Evolutionary conservation across 2,888 invertebrate species (phyloP), one percentile per base, ranked within the genome.

Genomic region (Brachynemurus nebulosus): DNA sequence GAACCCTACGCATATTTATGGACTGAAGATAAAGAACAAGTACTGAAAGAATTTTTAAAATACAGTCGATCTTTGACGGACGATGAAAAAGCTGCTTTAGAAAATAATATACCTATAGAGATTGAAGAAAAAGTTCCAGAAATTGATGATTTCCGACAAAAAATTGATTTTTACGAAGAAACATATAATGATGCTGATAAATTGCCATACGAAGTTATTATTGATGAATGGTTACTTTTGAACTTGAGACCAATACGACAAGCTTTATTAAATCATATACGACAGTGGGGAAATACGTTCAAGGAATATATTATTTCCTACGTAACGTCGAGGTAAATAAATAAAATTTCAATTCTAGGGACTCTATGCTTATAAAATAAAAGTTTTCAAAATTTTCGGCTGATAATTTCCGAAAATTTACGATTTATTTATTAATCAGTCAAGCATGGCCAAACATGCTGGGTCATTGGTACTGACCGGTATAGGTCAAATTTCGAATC

Each of bases 241-340:
- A 82, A 92, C 55, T 67, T 86, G 39, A 74, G 73, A 46, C 79
- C 84, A 0, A 78, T 95, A 52, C 85, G 90, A 54, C 83, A 84
- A 55, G 76, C 79, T 1, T 76, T 95, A 14, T 71, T 92, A 50
- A 86, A 86, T 59, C 78, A 78, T 18, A 78, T 91, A 47, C 82
- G 85, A 59, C 82, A 86, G 56, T 93, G 93, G 92, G 80, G 86
- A 45, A 82, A 84, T 57, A 70, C 91, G 52, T 89, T 84, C 57
- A 92, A 92, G 57, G 77, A 83, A 55, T 81, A 92, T 66, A 71
- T 95, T 7, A 80, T 86, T 50, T 76, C 88, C 53, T 76, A 80
- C 50, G 91, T 93, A 1, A 76, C 80, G 39, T 74, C 70, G 53
- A 81, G 80, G 74, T n/a, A n/a, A n/a, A n/a, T n/a, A n/a, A n/a